phyloP scores from a whole-genome alignment of 2,888 invertebrate genomes.

The Sturmia bella region DNA sequence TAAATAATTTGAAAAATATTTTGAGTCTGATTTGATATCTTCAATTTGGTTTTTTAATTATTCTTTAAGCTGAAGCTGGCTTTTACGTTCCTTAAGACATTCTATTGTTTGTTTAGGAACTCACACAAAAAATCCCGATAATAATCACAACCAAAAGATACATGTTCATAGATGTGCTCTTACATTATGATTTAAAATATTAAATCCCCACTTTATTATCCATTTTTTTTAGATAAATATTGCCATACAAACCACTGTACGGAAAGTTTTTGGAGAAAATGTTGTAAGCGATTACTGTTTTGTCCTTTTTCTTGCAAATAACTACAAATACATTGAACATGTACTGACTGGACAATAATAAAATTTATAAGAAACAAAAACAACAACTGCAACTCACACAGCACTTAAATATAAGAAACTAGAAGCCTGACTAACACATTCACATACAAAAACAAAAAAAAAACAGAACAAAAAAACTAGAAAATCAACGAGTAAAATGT shows the following conservation, averaged over 20 bases:
- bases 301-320: constrained; percentile 37
- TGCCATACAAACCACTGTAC: constrained; percentile 26
- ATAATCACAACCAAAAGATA: too few species aligned
- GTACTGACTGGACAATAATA: constrained; percentile 65
- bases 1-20: too few species aligned
- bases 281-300: constrained; percentile 44
- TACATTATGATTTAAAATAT: too few species aligned
- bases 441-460: not conserved
- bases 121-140: too few species aligned
- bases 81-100: too few species aligned
- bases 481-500: constrained; percentile 33
- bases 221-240: too few species aligned
- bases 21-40: too few species aligned
- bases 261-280: not conserved
- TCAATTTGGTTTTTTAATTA: too few species aligned
- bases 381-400: constrained; percentile 18
- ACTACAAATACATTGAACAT: constrained; percentile 62
- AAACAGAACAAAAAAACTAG: constrained; percentile 7
- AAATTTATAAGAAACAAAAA: constrained; percentile 36
- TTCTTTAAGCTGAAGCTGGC: too few species aligned
- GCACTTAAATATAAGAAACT: constrained; percentile 27
- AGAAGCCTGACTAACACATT: not conserved
- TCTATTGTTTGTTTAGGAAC: too few species aligned
- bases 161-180: too few species aligned
- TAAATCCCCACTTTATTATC: too few species aligned